Evolutionary conservation across 2,113 vertebrate species (phyloP), one percentile per base, ranked within the genome.

Genomic region (Haemorhous mexicanus): DNA sequence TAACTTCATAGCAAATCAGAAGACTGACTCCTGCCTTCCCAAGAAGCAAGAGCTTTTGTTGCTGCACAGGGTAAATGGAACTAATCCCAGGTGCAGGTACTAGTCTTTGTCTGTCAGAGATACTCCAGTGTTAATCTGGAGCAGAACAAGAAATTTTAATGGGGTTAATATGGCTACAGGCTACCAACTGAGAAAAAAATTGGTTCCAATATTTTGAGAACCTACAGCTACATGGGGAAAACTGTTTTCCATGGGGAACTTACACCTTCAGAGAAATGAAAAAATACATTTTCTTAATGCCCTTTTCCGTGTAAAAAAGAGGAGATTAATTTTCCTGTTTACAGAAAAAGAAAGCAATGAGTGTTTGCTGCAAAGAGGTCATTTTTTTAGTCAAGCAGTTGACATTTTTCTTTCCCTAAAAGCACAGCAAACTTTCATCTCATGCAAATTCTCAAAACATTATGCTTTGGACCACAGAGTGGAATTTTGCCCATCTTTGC

Each of bases 1-100:
- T 98, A 98, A 98, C 97, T 98, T 97, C 75, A 93, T 97, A 97
- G 81, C 94, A 95, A 96, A 95, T 96, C 95, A 97, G 94, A 97
- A 96, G 83, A 67, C 58, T 90, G 78, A 88, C 93, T 97, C 92
- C 95, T 95, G 93, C 91, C 73, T 96, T 96, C 95, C 86, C 93
- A 94, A 96, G 96, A 94, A 98, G 91, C 84, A 95, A 87, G 47
- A 97, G 92, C 76, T 89, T 95, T 97, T 94, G 95, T 93, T 96
- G 87, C 89, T 97, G 91, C 79, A 64, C 74, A 53, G 49, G 79
- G 59, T 94, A 93, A 97, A 83, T 9, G 32, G 81, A 94, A 91
- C 90, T 84, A 96, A 97, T 95, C 92, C 95, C 49, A 55, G 81
- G 73, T 94, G 53, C 61, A 94, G 86, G 28, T 12, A 4, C 70